Evolutionary conservation across 2,113 vertebrate genomes (phyloP).

Genomic region (Bucco capensis): DNA sequence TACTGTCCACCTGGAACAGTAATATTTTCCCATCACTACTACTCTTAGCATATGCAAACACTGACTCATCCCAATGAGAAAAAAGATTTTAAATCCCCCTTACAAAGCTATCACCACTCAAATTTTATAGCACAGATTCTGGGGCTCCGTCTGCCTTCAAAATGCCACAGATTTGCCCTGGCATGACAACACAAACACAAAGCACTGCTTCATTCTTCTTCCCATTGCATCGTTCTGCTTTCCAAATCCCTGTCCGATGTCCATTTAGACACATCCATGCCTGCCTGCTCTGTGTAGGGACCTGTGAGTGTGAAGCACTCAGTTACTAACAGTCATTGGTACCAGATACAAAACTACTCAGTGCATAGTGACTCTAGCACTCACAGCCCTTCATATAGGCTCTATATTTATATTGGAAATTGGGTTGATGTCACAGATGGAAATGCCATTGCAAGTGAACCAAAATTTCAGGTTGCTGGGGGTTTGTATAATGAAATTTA

Average conservation of each 20-base stretch:
- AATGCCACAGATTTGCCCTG: not conserved
- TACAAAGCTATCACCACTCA: not conserved
- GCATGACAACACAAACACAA: not conserved
- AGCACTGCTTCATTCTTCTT: not conserved
- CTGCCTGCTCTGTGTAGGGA: not conserved
- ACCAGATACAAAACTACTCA: not conserved
- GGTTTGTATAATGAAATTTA: not conserved
- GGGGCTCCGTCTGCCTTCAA: not conserved
- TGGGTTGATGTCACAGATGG: not conserved
- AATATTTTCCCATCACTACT: not conserved
- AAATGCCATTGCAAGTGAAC: not conserved
- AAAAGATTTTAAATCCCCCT: not conserved
- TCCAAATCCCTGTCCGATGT: not conserved
- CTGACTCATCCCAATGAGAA: not conserved
- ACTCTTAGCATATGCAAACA: not conserved
- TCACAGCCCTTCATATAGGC: too few species aligned
- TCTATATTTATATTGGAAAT: not conserved
- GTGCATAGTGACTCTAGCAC: not conserved
- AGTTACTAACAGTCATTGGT: not conserved
- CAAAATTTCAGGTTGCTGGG: not conserved
- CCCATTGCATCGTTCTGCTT: not conserved
- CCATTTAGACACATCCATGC: not conserved
- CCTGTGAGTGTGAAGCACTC: not conserved
- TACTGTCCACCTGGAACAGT: not conserved
- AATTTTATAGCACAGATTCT: not conserved